phyloP scores from a whole-genome alignment of 2,888 invertebrate genomes.

The Synergus japonicus region DNA sequence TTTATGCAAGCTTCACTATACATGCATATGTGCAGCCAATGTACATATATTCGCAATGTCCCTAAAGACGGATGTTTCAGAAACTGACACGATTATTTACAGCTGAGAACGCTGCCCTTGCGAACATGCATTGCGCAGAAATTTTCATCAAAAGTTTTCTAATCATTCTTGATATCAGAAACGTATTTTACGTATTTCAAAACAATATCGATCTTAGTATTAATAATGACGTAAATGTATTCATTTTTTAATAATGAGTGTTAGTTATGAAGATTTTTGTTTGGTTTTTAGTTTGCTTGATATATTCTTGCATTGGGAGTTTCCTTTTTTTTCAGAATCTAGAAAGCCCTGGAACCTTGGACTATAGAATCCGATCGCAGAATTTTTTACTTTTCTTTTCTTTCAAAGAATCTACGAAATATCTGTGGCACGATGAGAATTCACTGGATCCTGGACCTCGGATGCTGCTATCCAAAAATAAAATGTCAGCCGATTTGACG shows the following conservation, averaged over 20 bases:
- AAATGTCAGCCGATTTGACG: constrained; percentile 68
- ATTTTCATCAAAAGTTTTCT: not conserved
- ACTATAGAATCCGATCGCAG: constrained; percentile 27
- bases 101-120: constrained; percentile 58
- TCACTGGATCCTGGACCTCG: constrained; percentile 67
- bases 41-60: constrained; percentile 62
- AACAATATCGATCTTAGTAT: constrained; percentile 7
- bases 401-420: not conserved
- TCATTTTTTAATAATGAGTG: no score
- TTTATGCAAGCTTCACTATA: constrained; percentile 65
- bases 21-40: constrained; percentile 56
- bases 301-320: not conserved
- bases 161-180: no score
- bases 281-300: not conserved
- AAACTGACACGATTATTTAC: constrained; percentile 68
- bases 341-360: constrained; percentile 37
- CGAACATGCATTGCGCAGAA: constrained; percentile 9
- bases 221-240: not conserved
- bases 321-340: not conserved
- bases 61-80: constrained; percentile 65
- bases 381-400: not conserved
- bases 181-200: no score
- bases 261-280: not conserved
- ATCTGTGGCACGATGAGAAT: constrained; percentile 18
- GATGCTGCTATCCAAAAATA: constrained; percentile 70